Evolutionary conservation across 2,113 vertebrate genomes (phyloP), one percentile per base, ranked within the genome.

Genomic region (Plotosus lineatus): DNA sequence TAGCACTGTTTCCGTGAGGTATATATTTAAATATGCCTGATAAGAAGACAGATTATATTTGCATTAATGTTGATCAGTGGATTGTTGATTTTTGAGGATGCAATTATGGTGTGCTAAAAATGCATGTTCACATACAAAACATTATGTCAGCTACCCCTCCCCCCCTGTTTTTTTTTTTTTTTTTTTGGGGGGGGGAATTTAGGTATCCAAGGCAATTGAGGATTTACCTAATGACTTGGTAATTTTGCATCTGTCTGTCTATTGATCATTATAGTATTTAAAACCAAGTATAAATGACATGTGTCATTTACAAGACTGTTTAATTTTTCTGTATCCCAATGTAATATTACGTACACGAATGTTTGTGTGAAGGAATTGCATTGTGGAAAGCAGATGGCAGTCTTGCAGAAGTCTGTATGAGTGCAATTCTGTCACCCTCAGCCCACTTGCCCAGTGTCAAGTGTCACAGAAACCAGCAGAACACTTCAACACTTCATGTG

Each of bases 381-480:
- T 46, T 46, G 68, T 72, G 71, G 80, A 80, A 82, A 85, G 84
- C 80, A 85, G 84, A 85, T 85, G 84, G 84, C 77, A 23, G 77
- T 58, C 58, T 82, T 85, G 58, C 77, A 72, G 74, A 71, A 46
- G 60, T 55, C 77, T 28, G 77, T 85, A 78, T 55, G 61, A 63
- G 76, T 78, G 80, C 71, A 61, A 82, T 77, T 79, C 71, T 81
- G 73, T 76, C 79, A 31, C 74, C 28, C 79, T 84, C 83, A 63
- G 53, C 80, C 84, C 77, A 85, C 80, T 79, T 65, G 63, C 38
- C 53, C 75, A 75, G 75, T 82, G 75, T 85, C 77, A 82, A 69
- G 76, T 74, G 69, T 71, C 66, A 75, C 71, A 71, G 66, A 81
- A 84, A 82, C 75, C 73, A 76, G 82, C 81, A 79, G 82, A 83